Conservation (phyloP, 1,140 invertebrate species). For the Zaprionus kolodkinae region DNA sequence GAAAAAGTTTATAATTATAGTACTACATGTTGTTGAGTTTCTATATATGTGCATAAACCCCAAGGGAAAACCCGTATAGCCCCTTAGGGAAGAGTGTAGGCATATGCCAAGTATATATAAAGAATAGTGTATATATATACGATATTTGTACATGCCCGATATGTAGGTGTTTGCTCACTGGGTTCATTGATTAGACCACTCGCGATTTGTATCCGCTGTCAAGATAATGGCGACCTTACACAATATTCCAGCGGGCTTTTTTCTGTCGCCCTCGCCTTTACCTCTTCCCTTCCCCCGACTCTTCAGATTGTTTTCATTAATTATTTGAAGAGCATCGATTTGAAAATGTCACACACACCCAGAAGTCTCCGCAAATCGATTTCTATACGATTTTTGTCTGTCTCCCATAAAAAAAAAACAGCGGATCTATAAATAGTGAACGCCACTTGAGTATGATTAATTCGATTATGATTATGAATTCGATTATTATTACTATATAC, state of each 20-base stretch:
- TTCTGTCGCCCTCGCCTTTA: neutral
- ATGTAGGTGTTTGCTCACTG: neutral
- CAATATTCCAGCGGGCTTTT: slow-evolving; percentile 53
- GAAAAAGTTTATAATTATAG: neutral
- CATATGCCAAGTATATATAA: neutral
- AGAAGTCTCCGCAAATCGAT: slow-evolving; percentile 5
- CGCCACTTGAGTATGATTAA: slow-evolving; percentile 75
- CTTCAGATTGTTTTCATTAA: slow-evolving; percentile 32
- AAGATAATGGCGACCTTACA: slow-evolving; percentile 71
- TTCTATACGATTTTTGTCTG: slow-evolving; percentile 6
- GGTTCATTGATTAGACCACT: slow-evolving; percentile 48
- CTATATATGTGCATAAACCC: neutral
- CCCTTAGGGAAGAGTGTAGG: neutral
- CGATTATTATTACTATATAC: slow-evolving; percentile 21
- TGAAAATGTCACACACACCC: slow-evolving; percentile 57
- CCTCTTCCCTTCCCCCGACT: neutral
- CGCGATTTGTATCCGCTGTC: slow-evolving; percentile 67
- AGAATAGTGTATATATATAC: neutral
- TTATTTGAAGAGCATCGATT: slow-evolving; percentile 73
- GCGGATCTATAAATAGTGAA: slow-evolving; percentile 56
- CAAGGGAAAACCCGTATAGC: neutral
- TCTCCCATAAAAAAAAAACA: neutral
- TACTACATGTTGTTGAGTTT: neutral
- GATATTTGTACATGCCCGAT: neutral
- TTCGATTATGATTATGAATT: slow-evolving; percentile 55